Conservation (phyloP, 2,113 vertebrate genomes). For the Calonectris borealis region DNA sequence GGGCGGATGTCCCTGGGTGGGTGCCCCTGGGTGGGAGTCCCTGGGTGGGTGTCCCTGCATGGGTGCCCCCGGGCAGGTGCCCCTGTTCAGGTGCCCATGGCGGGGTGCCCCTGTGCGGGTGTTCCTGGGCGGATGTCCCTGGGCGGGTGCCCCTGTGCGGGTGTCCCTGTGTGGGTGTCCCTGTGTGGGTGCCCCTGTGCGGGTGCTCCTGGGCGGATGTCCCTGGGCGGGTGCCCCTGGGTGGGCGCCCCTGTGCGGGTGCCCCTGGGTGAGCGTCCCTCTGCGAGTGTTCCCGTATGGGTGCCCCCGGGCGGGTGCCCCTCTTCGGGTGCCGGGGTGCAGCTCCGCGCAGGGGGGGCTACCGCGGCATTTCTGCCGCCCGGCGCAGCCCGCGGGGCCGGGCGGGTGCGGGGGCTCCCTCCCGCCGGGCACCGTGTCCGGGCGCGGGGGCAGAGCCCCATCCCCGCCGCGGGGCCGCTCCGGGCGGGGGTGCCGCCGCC, state of each 20-base stretch:
- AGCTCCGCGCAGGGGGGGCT: not conserved
- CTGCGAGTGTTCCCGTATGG: too few relatives aligned
- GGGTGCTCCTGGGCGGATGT: not conserved
- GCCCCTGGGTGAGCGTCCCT: too few relatives aligned
- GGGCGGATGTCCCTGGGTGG: too few relatives aligned
- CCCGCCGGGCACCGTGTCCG: not conserved
- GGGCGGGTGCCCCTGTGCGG: too few relatives aligned
- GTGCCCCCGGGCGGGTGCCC: not conserved
- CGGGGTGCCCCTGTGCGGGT: too few relatives aligned
- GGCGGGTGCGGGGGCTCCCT: not conserved
- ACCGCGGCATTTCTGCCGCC: not conserved
- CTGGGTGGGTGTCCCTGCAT: too few relatives aligned
- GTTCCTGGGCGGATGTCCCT: too few relatives aligned
- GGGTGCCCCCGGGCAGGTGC: not conserved
- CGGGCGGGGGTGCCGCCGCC: too few relatives aligned
- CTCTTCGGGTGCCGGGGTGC: not conserved
- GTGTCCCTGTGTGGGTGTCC: too few relatives aligned
- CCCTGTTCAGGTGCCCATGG: too few relatives aligned
- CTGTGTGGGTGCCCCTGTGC: too few relatives aligned
- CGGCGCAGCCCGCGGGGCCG: not conserved
- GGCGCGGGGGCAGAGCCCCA: not conserved
- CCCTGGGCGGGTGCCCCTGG: not conserved
- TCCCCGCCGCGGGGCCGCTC: not conserved
- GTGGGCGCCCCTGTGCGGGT: accelerated
- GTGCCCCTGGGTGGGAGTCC: too few relatives aligned